Evolutionary conservation across 2,797 vertebrate species (phyloP).

Genomic region (Salarias fasciatus): DNA sequence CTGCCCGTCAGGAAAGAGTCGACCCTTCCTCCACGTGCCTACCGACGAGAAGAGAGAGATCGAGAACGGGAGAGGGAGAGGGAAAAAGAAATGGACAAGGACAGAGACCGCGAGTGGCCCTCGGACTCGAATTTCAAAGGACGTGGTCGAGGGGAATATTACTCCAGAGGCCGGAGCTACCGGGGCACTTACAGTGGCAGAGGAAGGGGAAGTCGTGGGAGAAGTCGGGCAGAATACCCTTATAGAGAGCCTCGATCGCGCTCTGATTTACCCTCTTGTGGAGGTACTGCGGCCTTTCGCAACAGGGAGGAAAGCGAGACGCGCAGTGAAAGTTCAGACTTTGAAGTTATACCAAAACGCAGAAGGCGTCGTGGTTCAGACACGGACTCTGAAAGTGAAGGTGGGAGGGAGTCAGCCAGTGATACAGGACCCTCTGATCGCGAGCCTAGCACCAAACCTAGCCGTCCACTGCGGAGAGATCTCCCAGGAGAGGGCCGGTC

Average conservation of each 20-base stretch:
- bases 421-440: conserved; percentile 94
- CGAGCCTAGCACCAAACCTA: conserved; percentile 87
- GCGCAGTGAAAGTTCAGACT: conserved; percentile 98
- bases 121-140: conserved; percentile 90
- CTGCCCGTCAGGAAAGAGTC: conserved; percentile 86
- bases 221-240: conserved; percentile 91
- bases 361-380: conserved; percentile 93
- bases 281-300: conserved; percentile 84
- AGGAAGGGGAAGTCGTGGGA: conserved; percentile 87
- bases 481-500: conserved; percentile 74
- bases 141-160: conserved; percentile 96
- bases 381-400: conserved; percentile 97
- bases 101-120: conserved; percentile 86
- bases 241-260: conserved; percentile 92
- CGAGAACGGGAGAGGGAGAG: conserved; percentile 91
- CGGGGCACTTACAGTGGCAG: conserved; percentile 93
- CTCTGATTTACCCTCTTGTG: conserved; percentile 80
- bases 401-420: conserved; percentile 92
- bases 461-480: conserved; percentile 77
- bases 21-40: conserved; percentile 87
- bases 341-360: conserved; percentile 95
- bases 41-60: conserved; percentile 91
- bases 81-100: conserved; percentile 88
- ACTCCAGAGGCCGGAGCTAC: conserved; percentile 95
- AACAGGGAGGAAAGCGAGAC: conserved; percentile 97